Evolutionary conservation across 2,888 invertebrate genomes (phyloP).

Genomic region (Pilophorus perplexus): DNA sequence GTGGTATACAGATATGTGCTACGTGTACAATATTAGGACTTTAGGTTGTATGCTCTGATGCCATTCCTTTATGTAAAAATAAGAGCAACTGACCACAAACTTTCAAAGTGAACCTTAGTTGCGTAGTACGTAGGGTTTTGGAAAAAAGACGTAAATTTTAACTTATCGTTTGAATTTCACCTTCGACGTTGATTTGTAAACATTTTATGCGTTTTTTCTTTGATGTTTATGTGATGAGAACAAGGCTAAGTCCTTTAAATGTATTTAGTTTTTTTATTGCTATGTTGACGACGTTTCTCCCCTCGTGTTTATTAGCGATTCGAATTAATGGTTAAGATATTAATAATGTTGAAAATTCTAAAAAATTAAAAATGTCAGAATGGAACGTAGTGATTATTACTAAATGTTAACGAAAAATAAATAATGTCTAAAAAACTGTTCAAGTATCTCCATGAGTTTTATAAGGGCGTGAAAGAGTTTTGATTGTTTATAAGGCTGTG

Average conservation of each 20-base stretch:
- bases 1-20: background rate
- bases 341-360: slow-evolving; percentile 40
- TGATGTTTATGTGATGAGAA: too few species aligned
- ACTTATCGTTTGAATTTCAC: background rate
- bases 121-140: slow-evolving; percentile 10
- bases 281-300: too few species aligned
- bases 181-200: background rate
- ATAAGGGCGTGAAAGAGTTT: slow-evolving; percentile 3
- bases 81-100: slow-evolving; percentile 27
- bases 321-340: slow-evolving; percentile 30
- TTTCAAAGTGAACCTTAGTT: slow-evolving; percentile 23
- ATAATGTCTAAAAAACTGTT: slow-evolving; percentile 27
- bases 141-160: too few species aligned
- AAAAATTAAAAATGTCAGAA: slow-evolving; percentile 1
- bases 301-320: slow-evolving; percentile 7
- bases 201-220: background rate
- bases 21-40: slow-evolving; percentile 23
- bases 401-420: slow-evolving; percentile 22
- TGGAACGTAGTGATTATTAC: slow-evolving; percentile 25
- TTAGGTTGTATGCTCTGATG: slow-evolving; percentile 35
- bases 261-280: too few species aligned
- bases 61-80: slow-evolving; percentile 27
- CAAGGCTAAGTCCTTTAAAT: too few species aligned
- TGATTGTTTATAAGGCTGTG: slow-evolving; percentile 29
- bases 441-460: slow-evolving; percentile 23